These are phyloP conservation scores for Notothenia rossii DNA, from an alignment of 2,113 vertebrate genomes.

Conservation along the genomic window DNA sequence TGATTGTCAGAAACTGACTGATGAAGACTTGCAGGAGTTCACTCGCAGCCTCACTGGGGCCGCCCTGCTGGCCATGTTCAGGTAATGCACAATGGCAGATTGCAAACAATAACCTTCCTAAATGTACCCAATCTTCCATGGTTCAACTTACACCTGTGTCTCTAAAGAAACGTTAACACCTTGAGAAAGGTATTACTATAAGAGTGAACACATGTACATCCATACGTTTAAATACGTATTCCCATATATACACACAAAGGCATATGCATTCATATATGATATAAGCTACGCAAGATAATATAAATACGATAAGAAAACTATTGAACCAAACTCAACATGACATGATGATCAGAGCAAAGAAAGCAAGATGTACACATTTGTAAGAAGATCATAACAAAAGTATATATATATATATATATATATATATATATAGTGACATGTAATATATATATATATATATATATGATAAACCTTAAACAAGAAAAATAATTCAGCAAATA, in stretches of 20 bases:
- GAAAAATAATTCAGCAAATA: background rate
- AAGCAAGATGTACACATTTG: too few relatives aligned
- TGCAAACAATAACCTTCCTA: background rate
- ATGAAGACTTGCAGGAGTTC: constrained; percentile 88
- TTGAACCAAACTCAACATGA: background rate
- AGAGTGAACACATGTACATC: background rate
- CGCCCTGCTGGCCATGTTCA: constrained; percentile 97
- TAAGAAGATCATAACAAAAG: too few relatives aligned
- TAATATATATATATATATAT: too few relatives aligned
- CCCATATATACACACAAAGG: background rate
- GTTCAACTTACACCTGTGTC: background rate
- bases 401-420: too few relatives aligned
- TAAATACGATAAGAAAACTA: background rate
- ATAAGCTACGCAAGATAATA: background rate
- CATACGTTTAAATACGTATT: background rate
- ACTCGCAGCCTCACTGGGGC: constrained; percentile 88
- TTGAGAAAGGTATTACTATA: background rate
- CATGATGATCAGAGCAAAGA: background rate
- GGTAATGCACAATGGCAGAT: constrained; percentile 48
- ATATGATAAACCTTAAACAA: too few relatives aligned
- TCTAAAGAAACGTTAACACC: background rate
- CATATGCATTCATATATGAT: background rate
- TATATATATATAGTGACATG: too few relatives aligned
- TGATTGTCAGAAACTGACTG: constrained; percentile 90
- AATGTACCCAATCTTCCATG: background rate